phyloP scores from a whole-genome alignment of 2,888 invertebrate genomes.

The Stictocephala bisonia region DNA sequence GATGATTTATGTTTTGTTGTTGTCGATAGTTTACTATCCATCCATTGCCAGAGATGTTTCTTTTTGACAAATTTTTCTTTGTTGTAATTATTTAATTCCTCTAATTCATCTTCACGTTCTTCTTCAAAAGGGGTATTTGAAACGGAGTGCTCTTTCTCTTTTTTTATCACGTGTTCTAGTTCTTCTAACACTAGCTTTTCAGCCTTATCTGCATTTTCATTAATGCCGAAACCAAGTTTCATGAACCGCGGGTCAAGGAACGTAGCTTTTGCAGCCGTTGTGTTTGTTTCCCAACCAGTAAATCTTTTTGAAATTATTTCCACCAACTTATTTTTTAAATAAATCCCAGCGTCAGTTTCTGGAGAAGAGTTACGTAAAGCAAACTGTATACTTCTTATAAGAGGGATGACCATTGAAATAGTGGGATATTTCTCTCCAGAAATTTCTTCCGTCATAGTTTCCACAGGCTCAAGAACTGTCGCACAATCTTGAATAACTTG shows the following conservation, averaged over 20 bases:
- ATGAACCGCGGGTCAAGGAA: slow-evolving; percentile 20
- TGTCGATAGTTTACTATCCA: neutral
- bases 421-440: slow-evolving; percentile 21
- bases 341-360: neutral
- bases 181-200: neutral
- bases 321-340: neutral
- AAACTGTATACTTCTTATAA: neutral
- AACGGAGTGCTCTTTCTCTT: neutral
- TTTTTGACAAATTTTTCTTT: slow-evolving; percentile 9
- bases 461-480: neutral
- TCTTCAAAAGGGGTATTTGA: neutral
- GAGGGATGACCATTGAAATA: slow-evolving; percentile 15
- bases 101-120: neutral
- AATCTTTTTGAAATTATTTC: neutral
- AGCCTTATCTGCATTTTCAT: slow-evolving; percentile 7
- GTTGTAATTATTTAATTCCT: neutral
- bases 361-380: neutral
- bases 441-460: slow-evolving; percentile 29
- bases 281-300: neutral
- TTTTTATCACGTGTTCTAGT: too few species aligned
- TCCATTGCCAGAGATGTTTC: slow-evolving; percentile 21
- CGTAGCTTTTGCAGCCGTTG: neutral
- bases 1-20: slow-evolving; percentile 1
- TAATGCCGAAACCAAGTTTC: neutral
- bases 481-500: slow-evolving; percentile 1